A percentile compares a stretch with the other conserved stretches of the same genome.
These are phyloP conservation scores for Callospermophilus lateralis DNA, from an alignment of 2,113 vertebrate genomes.

Conservation along the genomic window DNA sequence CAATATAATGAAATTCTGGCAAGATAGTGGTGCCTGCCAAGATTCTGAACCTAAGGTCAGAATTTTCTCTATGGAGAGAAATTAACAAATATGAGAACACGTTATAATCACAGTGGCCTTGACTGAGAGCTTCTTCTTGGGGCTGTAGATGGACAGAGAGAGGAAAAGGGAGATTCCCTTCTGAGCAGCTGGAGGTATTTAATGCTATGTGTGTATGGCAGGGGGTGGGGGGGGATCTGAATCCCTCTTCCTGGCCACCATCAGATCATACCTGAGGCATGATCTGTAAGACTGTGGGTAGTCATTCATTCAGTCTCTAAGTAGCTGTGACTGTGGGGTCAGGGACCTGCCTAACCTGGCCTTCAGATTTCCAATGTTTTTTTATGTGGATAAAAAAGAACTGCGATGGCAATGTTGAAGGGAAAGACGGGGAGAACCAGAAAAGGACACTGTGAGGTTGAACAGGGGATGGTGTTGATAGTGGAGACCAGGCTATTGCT, in stretches of 20 bases:
- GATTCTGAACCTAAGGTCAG: neutral
- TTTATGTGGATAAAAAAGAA: neutral
- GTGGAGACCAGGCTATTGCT: fast-evolving
- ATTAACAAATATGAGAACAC: neutral
- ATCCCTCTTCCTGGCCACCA: neutral
- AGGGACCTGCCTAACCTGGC: neutral
- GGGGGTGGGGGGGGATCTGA: neutral
- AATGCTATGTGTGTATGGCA: neutral
- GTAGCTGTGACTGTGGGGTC: neutral
- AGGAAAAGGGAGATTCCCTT: neutral
- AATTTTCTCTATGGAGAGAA: neutral
- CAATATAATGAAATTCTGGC: neutral
- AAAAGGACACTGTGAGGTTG: neutral
- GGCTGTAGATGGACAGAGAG: neutral
- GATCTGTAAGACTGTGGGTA: neutral
- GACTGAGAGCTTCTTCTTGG: neutral
- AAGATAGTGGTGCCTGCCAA: neutral
- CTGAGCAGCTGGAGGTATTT: neutral
- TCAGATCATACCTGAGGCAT: neutral
- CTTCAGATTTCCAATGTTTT: neutral
- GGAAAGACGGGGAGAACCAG: neutral
- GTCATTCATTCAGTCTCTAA: neutral
- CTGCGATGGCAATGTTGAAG: neutral
- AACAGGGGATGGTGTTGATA: neutral
- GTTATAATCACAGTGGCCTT: neutral